Evolutionary conservation across 2,888 invertebrate genomes (phyloP).

Genomic region (Acanthosepion lycidas): DNA sequence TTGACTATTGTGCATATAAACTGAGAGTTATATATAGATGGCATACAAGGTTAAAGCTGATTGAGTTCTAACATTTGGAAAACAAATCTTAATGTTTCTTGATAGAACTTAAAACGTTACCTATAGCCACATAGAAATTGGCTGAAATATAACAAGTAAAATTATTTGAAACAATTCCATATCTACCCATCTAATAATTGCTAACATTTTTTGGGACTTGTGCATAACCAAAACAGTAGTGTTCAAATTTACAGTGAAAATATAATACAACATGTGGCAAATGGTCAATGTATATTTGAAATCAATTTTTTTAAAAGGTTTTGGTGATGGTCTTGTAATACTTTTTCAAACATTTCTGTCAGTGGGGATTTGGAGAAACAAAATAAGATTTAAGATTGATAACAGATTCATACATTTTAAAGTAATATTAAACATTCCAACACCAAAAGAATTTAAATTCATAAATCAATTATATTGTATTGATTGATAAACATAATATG

Average conservation of each 20-base stretch:
- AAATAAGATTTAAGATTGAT: neutral
- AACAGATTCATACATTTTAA: neutral
- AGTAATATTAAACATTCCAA: neutral
- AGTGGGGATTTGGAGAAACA: neutral
- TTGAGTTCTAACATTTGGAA: neutral
- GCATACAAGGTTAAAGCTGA: neutral
- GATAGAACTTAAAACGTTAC: no score
- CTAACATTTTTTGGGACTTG: neutral
- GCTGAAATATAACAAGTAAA: neutral
- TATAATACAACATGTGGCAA: neutral
- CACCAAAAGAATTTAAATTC: neutral
- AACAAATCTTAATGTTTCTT: no score
- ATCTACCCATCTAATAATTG: neutral
- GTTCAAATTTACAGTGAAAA: neutral
- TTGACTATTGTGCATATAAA: no score
- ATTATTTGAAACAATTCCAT: neutral
- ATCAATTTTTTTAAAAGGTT: no score
- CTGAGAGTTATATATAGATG: no score
- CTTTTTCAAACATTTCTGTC: no score
- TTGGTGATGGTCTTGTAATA: no score
- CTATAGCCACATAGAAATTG: neutral
- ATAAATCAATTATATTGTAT: neutral
- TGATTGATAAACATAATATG: neutral
- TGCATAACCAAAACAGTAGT: neutral
- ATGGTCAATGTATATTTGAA: neutral